Base-by-base conservation (phyloP, 2,888 invertebrate genomes). In the Plebejus anna region DNA sequence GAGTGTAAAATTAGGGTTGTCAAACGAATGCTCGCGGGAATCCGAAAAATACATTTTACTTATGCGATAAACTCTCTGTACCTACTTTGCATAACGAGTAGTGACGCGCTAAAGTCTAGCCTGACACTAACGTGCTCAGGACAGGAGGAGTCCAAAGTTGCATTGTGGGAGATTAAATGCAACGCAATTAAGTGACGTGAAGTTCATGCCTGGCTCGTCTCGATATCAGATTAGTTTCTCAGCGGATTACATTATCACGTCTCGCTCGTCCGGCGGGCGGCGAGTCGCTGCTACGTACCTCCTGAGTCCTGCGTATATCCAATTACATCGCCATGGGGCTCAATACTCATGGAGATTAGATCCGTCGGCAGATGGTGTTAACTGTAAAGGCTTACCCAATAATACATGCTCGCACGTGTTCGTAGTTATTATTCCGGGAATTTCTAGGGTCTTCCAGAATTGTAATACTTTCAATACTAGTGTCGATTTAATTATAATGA, bases 161-260 rank as follows among this genome's bases (percentile, higher is more conserved):
- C 90, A 90, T 86, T 89, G 87, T 85, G 85, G 82, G 75, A 89
- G 91, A 92, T 92, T 92, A 91, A 90, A 88, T 85, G 87, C 87
- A 91, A 92, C 90, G 87, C 91, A 93, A 92, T 92, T 91, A 92
- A 88, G 86, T 83, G 82, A 85, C 84, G 85, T 83, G 82, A 85
- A 88, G 88, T 88, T 87, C 87, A 88, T 85, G 90, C 86, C 89
- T 88, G 89, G 81, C 84, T 85, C 85, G 84, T 81, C 84, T 89
- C 90, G 88, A 90, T 92, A 92, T 92, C 90, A 91, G 90, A 92
- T 92, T 92, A 92, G 90, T 86, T 87, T 83, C 87, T 86, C 83
- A 82, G 87, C 84, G 88, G 88, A 92, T 92, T 92, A 90, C 89
- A 91, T 91, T 91, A 87, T 84, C 84, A 86, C 88, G 86, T 87